Conservation (phyloP, 2,113 vertebrate species). For the Heteronetta atricapilla region DNA sequence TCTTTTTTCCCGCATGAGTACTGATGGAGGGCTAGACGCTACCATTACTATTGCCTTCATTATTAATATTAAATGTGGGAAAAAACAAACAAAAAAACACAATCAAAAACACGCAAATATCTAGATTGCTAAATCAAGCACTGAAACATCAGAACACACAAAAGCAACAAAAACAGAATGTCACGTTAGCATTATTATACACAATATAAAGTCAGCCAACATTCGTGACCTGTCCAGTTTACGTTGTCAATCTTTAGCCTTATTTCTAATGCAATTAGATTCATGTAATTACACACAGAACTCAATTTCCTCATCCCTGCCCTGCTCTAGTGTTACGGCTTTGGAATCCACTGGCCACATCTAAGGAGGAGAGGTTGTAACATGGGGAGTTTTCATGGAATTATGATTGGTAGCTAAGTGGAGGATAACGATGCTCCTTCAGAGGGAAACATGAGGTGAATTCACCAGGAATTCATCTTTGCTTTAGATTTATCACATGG, state of each 20-base stretch:
- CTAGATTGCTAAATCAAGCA: background rate
- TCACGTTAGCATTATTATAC: background rate
- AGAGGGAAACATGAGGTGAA: background rate
- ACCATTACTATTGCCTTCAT: background rate
- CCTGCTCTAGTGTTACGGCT: background rate
- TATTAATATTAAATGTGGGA: background rate
- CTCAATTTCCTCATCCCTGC: background rate
- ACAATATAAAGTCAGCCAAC: background rate
- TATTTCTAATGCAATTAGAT: background rate
- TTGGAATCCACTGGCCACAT: background rate
- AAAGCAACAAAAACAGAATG: background rate
- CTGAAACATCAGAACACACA: background rate
- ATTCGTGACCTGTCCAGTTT: background rate
- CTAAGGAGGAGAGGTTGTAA: background rate
- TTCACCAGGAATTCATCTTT: background rate
- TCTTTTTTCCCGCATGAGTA: background rate
- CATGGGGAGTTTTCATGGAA: background rate
- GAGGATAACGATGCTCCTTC: background rate
- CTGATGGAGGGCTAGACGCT: background rate
- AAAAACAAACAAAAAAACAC: background rate
- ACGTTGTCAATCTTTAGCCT: background rate
- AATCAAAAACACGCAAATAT: background rate
- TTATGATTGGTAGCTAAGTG: background rate
- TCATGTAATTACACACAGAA: background rate
- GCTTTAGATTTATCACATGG: background rate